Evolutionary conservation across 2,888 invertebrate species (phyloP), one percentile per base, ranked within the genome.

Genomic region (Azorinus chamasolen): DNA sequence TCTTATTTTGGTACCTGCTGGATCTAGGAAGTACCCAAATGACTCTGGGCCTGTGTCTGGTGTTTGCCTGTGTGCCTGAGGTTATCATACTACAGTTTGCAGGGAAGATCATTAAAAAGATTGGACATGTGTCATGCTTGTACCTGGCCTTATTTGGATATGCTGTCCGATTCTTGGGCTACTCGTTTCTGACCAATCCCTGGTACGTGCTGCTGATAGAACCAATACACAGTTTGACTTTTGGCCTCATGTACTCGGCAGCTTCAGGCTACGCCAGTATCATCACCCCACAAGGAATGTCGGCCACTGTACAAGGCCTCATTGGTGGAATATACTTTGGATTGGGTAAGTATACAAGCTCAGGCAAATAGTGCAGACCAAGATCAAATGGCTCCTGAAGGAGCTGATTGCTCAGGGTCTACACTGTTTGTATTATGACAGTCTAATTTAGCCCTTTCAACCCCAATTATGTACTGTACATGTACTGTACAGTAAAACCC

Each of bases 161-260:
- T 90, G 96, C 97, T 0, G 92, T 97, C 0, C 95, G 98, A 58
- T 97, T 97, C 88, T 94, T 97, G 76, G 94, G 96, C 18, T 98
- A 98, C 73, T 97, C 97, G 1, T 93, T 96, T 62, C 93, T 98
- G 62, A 94, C 94, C 0, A 95, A 97, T 93, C 96, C 97, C 0
- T 97, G 97, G 97, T 95, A 95, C 94, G 95, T 96, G 54, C 94
- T 98, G 72, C 96, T 97, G 0, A 95, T 98, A 61, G 98, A 98
- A 93, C 92, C 97, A 75, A 93, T 96, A 10, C 97, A 98, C 93
- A 97, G 98, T 0, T 94, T 98, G 24, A 97, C 97, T 0, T 96
- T 97, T 91, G 98, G 98, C 22, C 93, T 97, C 83, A 96, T 97
- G 96, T 97, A 97, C 96, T 97, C 97, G 18, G 96, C 97, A 43